These are phyloP conservation scores for Eptesicus fuscus DNA, from an alignment of 2,113 vertebrate species.

Conservation along the genomic window DNA sequence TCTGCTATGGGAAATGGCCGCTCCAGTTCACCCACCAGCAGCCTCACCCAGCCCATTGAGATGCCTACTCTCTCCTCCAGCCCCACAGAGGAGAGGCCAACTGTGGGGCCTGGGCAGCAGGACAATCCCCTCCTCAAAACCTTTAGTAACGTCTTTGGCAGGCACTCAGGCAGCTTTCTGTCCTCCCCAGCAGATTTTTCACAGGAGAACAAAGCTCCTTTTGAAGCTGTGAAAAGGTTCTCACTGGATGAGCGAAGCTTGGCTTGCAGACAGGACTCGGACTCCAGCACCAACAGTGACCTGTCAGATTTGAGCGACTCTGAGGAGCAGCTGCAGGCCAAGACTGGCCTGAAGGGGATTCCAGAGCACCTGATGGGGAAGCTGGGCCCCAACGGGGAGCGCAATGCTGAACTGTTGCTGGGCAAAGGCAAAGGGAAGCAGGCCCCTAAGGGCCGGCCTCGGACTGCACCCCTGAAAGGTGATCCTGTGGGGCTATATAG, in stretches of 20 bases:
- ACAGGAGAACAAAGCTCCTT: constrained; percentile 85
- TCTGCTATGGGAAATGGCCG: constrained; percentile 84
- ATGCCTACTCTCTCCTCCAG: constrained; percentile 89
- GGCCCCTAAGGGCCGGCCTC: constrained; percentile 90
- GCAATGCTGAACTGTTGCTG: constrained; percentile 84
- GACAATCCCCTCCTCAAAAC: constrained; percentile 86
- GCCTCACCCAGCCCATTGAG: constrained; percentile 84
- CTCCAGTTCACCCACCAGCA: constrained; percentile 82
- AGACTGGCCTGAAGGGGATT: constrained; percentile 87
- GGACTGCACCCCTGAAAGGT: constrained; percentile 97
- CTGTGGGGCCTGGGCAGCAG: constrained; percentile 79
- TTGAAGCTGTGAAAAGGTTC: constrained; percentile 94
- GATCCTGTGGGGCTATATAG: constrained; percentile 64
- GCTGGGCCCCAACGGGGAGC: constrained; percentile 81
- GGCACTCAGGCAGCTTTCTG: constrained; percentile 86
- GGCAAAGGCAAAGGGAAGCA: constrained; percentile 91
- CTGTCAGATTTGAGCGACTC: constrained; percentile 97
- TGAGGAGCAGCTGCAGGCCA: constrained; percentile 91
- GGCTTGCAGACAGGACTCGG: constrained; percentile 92
- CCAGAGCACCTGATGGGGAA: constrained; percentile 87
- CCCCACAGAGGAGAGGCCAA: constrained; percentile 87
- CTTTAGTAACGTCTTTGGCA: constrained; percentile 86
- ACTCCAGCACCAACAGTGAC: constrained; percentile 97
- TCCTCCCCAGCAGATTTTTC: constrained; percentile 81
- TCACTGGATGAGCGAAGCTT: constrained; percentile 93